A percentile compares a stretch with the other conserved stretches of the same genome.
Conservation (phyloP, 64 coral and sea anemone genomes). For the Acropora yongei region DNA sequence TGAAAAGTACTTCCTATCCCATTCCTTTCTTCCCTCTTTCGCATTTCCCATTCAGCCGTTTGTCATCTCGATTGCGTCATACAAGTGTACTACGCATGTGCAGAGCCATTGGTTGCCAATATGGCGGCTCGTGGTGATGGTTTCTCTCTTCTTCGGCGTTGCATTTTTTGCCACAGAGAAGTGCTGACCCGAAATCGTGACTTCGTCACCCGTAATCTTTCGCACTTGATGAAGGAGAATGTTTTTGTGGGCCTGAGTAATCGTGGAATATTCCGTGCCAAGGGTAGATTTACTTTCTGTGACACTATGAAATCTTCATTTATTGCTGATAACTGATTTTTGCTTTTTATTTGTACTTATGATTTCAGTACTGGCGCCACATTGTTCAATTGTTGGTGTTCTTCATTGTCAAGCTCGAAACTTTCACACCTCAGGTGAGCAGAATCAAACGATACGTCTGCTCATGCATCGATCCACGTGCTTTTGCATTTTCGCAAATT, state of each 20-base stretch:
- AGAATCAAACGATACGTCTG: not conserved
- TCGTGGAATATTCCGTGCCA: not conserved
- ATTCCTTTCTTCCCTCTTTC: not conserved
- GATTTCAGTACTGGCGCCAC: conserved; percentile 19
- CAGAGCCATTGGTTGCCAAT: conserved; percentile 45
- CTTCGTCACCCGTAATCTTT: conserved; percentile 32
- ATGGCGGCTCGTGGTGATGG: conserved; percentile 69
- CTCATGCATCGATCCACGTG: not conserved
- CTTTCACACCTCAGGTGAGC: conserved; percentile 75
- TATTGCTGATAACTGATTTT: not conserved
- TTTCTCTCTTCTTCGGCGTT: conserved; percentile 20
- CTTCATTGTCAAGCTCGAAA: conserved; percentile 31
- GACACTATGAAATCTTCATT: not conserved
- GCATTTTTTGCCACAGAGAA: conserved; percentile 70
- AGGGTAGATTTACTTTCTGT: conserved; percentile 9
- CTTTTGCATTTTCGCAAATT: too few relatives aligned
- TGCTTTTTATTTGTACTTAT: not conserved
- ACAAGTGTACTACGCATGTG: conserved; percentile 12
- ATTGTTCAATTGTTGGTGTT: conserved; percentile 27
- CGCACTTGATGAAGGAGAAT: not conserved
- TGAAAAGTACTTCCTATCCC: too few relatives aligned
- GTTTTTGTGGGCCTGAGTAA: not conserved
- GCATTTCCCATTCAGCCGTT: not conserved
- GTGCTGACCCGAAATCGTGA: conserved; percentile 2
- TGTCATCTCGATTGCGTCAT: conserved; percentile 32